Conservation (phyloP, 1,140 invertebrate species). For the Pristionchus pacificus region DNA sequence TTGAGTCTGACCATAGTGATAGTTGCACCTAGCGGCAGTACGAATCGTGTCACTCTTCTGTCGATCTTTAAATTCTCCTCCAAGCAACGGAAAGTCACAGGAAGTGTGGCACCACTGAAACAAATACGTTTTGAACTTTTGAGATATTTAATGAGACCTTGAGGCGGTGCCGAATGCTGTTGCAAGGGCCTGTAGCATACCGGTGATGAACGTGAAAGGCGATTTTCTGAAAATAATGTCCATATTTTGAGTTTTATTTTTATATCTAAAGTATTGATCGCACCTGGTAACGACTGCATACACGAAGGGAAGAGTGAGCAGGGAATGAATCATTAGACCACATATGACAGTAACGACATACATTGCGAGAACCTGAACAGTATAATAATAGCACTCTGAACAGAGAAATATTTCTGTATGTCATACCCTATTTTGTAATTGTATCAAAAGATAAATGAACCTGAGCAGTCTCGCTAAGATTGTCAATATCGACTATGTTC, state of each 20-base stretch:
- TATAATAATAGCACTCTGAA: background rate
- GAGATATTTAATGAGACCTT: conserved; percentile 64
- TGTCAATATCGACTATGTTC: conserved; percentile 81
- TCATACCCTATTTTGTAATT: conserved; percentile 1
- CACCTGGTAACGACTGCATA: conserved; percentile 75
- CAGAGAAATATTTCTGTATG: conserved; percentile 1
- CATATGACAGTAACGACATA: conserved; percentile 84
- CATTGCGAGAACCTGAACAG: conserved; percentile 69
- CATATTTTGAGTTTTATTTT: too few species aligned
- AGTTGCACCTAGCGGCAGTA: conserved; percentile 76
- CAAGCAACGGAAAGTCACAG: conserved; percentile 77
- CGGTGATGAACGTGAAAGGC: conserved; percentile 75
- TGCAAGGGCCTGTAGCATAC: conserved; percentile 79
- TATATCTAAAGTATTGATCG: too few species aligned
- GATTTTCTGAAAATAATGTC: too few species aligned
- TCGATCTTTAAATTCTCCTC: conserved; percentile 62
- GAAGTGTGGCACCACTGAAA: conserved; percentile 80
- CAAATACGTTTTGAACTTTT: conserved; percentile 23
- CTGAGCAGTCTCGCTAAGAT: conserved; percentile 74
- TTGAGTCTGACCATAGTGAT: conserved; percentile 44
- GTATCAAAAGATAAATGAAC: background rate
- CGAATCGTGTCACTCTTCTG: conserved; percentile 77
- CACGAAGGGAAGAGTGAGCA: conserved; percentile 59
- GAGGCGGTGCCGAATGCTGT: conserved; percentile 86
- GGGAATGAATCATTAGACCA: conserved; percentile 68